Percentiles rank a stretch among this genome's conserved stretches.
Evolutionary conservation across 2,888 invertebrate genomes (phyloP).

Genomic region (Luffia ferchaultella): DNA sequence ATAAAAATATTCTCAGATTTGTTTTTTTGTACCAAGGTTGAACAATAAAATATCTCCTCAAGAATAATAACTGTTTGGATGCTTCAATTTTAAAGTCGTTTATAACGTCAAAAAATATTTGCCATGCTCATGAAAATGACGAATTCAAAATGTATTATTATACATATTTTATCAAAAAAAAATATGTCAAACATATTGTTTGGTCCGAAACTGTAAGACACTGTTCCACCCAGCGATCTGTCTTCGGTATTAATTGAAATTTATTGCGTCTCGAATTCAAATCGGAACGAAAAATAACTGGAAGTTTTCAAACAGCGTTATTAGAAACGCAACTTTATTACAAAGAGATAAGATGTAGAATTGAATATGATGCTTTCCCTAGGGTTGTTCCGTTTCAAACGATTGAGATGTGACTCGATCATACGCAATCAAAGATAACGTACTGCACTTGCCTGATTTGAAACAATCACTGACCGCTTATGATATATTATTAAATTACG

Average conservation of each 20-base stretch:
- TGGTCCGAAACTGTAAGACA: slow-evolving; percentile 29
- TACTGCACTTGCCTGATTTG: slow-evolving; percentile 49
- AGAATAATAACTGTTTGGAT: background rate
- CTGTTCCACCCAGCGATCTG: slow-evolving; percentile 34
- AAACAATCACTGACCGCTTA: slow-evolving; percentile 45
- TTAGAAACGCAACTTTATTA: background rate
- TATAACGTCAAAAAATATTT: background rate
- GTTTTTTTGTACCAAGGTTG: too few species aligned
- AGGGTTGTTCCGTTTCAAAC: background rate
- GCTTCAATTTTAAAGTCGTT: background rate
- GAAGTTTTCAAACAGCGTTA: background rate
- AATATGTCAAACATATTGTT: background rate
- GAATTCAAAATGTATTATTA: too few species aligned
- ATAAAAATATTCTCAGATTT: too few species aligned
- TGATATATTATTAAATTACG: slow-evolving; percentile 50
- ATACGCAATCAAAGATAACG: slow-evolving; percentile 52
- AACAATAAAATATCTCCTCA: too few species aligned
- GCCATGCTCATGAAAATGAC: too few species aligned
- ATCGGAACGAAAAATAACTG: slow-evolving; percentile 30
- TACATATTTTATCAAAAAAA: too few species aligned
- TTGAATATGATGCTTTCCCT: background rate
- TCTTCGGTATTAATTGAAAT: slow-evolving; percentile 60
- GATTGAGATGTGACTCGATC: slow-evolving; percentile 22
- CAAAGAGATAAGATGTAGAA: background rate
- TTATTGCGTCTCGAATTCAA: slow-evolving; percentile 47